phyloP scores from a whole-genome alignment of 2,797 vertebrate species.

The Sebastes glaucus region DNA sequence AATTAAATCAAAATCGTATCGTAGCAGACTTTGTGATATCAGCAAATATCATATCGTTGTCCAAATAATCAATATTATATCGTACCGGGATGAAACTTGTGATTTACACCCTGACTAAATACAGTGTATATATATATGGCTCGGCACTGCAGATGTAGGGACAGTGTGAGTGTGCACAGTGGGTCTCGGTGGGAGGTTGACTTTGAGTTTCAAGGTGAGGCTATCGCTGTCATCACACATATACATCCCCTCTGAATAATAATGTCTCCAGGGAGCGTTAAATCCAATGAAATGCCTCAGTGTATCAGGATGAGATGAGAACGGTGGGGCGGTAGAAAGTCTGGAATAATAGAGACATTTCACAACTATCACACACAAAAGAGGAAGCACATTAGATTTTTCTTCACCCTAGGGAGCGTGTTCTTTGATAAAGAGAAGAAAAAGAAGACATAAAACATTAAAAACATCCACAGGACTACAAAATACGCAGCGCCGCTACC shows the following conservation, averaged over 20 bases:
- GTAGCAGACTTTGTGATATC: too few relatives aligned
- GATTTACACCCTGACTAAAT: too few relatives aligned
- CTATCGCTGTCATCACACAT: slow-evolving; percentile 33
- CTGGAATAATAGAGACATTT: not conserved
- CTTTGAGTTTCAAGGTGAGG: slow-evolving; percentile 61
- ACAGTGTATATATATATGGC: not conserved
- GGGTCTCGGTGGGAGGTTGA: slow-evolving; percentile 29
- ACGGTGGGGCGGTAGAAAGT: not conserved
- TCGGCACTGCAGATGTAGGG: not conserved
- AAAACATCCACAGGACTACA: not conserved
- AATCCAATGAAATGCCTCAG: not conserved
- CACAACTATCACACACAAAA: not conserved
- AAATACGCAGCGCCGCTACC: not conserved
- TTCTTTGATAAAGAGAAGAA: not conserved
- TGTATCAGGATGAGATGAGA: slow-evolving; percentile 5
- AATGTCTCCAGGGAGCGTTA: slow-evolving; percentile 43
- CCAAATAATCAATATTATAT: too few relatives aligned
- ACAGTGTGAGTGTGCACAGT: not conserved
- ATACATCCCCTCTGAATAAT: slow-evolving; percentile 36
- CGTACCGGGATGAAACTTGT: too few relatives aligned
- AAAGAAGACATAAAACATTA: not conserved
- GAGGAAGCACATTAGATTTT: not conserved
- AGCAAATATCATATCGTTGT: too few relatives aligned
- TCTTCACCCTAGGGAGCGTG: not conserved
- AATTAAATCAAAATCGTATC: too few relatives aligned